Base-by-base conservation (phyloP, 2,888 invertebrate genomes). In the Ligdia adustata region DNA sequence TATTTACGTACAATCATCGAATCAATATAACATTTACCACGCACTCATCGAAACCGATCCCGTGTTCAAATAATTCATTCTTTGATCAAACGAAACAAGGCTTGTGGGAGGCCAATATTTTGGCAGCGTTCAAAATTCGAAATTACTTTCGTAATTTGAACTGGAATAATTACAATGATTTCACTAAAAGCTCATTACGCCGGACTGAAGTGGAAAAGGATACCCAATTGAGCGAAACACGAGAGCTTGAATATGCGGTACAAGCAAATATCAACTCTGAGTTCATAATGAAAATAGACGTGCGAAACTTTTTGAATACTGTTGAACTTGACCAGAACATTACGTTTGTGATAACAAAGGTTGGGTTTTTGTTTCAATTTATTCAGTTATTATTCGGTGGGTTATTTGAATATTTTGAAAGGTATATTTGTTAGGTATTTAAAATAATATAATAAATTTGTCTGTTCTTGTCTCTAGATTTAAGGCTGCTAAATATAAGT, bases 101-200 rank as follows among this genome's bases (percentile, higher is more conserved):
- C 28, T 24, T 35, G 22, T 7, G 4, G 11, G 6, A 22, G 3
- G 1, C 9, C 16, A 40, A 34, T 33, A 38, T 20, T 39, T 33
- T 28, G 13, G 13, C 11, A 37, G 18, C 9, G n/a, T n/a, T 12
- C 9, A 13, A 41, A 35, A 28, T 32, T 24, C 15, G 20, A 7
- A 31, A 42, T 41, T 37, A 27, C 26, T 24, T 13, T 16, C n/a
- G 47, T 38, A 49, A 43, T 29, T 28, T 28, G 28, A 43, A 22
- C 28, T 16, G 28, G 13, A 43, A 39, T 39, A 48, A 48, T 48
- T 48, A 42, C 41, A 15, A 20, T 13, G 37, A 38, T 48, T 42
- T 42, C 16, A 33, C 27, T 32, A 38, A 42, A 42, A 48, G 47
- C 48, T 48, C 14, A 38, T 38, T 37, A 41, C 20, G 27, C n/a